Evolutionary conservation across 2,888 invertebrate genomes (phyloP).

Genomic region (Acanthosoma haemorrhoidale): DNA sequence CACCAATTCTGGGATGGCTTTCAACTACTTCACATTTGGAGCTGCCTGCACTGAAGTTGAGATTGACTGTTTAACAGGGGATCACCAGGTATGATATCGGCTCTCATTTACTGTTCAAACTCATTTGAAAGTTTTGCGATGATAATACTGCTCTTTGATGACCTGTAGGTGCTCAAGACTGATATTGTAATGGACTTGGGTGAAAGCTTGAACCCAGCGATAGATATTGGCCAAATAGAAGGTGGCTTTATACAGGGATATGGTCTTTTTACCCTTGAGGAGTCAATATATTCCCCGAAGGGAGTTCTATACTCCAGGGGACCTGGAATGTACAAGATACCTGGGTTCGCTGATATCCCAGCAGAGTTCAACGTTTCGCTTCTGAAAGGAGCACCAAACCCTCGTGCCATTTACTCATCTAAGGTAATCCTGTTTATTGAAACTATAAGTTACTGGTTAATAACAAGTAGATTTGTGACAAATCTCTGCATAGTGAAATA

Average conservation of each 20-base stretch:
- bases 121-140: constrained; percentile 48
- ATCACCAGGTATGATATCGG: constrained; percentile 89
- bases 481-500: too few relatives aligned
- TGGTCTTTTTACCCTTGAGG: constrained; percentile 86
- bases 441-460: too few relatives aligned
- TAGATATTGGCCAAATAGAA: constrained; percentile 94
- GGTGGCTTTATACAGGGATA: constrained; percentile 93
- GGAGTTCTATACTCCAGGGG: constrained; percentile 79
- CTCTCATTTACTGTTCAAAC: constrained; percentile 76
- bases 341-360: constrained; percentile 88
- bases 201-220: constrained; percentile 89
- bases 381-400: constrained; percentile 84
- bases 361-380: constrained; percentile 86
- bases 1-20: constrained; percentile 65
- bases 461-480: too few relatives aligned
- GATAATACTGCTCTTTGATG: constrained; percentile 71
- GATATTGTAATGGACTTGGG: constrained; percentile 98
- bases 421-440: too few relatives aligned
- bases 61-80: constrained; percentile 89
- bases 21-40: constrained; percentile 82
- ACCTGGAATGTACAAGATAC: constrained; percentile 90
- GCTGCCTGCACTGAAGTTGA: constrained; percentile 84
- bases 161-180: constrained; percentile 63
- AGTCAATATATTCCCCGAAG: constrained; percentile 76
- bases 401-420: constrained; percentile 87